Evolutionary conservation across 2,113 vertebrate genomes (phyloP).

Genomic region (Ahaetulla prasina): DNA sequence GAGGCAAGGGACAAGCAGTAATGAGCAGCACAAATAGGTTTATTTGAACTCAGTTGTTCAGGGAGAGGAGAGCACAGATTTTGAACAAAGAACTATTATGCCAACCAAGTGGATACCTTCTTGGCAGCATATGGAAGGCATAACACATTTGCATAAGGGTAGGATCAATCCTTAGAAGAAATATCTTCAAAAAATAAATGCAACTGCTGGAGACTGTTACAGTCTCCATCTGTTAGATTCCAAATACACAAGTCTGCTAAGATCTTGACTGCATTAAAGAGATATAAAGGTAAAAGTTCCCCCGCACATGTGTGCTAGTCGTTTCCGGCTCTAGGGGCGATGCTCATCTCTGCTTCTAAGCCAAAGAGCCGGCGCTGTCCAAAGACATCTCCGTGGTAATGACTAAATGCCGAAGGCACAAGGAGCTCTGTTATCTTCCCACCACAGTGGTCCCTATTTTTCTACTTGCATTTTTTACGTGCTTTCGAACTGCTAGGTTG

Average conservation of each 20-base stretch:
- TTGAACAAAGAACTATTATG: background rate
- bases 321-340: too few species aligned
- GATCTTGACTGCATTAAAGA: background rate
- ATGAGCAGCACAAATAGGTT: background rate
- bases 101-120: background rate
- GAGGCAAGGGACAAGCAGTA: background rate
- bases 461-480: too few species aligned
- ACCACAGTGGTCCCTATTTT: too few species aligned
- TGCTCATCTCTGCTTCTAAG: too few species aligned
- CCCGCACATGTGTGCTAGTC: too few species aligned
- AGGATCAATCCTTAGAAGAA: background rate
- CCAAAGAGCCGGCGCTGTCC: too few species aligned
- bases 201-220: background rate
- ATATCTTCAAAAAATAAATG: background rate
- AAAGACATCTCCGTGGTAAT: too few species aligned
- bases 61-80: background rate
- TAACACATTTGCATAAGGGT: background rate
- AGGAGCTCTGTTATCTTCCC: too few species aligned
- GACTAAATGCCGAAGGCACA: too few species aligned
- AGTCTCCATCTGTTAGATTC: background rate
- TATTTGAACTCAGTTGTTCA: background rate
- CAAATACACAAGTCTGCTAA: background rate
- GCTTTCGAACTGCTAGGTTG: too few species aligned
- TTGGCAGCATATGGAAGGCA: background rate
- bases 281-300: background rate